Conservation (phyloP, 23 tunicate species). For the Styela clava region DNA sequence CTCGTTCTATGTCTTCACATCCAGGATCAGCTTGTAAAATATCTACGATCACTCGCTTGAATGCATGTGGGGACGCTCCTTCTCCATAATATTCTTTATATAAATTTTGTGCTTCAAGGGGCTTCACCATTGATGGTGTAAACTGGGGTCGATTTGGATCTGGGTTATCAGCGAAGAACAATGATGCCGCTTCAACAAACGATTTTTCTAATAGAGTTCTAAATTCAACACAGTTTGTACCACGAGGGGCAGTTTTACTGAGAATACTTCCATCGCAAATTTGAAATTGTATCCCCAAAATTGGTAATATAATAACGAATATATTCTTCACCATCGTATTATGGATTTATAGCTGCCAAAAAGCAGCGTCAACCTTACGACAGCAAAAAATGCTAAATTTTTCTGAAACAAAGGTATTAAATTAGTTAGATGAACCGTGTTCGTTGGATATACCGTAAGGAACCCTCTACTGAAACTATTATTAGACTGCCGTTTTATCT, state of each 20-base stretch:
- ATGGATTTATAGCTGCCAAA: background rate
- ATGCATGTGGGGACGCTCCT: constrained; percentile 30
- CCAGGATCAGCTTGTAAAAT: constrained; percentile 48
- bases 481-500: too few species aligned
- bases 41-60: constrained; percentile 5
- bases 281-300: background rate
- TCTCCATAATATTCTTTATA: constrained; percentile 32
- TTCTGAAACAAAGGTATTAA: background rate
- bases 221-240: constrained; percentile 19
- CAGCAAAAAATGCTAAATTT: background rate
- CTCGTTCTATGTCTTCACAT: constrained; percentile 1
- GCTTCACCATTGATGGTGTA: constrained; percentile 16
- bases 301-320: background rate
- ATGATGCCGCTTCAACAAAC: constrained; percentile 18
- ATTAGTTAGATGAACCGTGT: too few species aligned
- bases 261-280: background rate
- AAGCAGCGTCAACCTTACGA: background rate
- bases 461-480: too few species aligned
- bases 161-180: constrained; percentile 53
- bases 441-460: too few species aligned
- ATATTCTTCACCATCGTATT: background rate
- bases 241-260: background rate
- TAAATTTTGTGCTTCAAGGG: constrained; percentile 21
- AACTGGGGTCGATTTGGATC: background rate
- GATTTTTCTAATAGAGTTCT: constrained; percentile 12